Evolutionary conservation across 2,113 vertebrate species (phyloP).

Genomic region (Plotosus lineatus): DNA sequence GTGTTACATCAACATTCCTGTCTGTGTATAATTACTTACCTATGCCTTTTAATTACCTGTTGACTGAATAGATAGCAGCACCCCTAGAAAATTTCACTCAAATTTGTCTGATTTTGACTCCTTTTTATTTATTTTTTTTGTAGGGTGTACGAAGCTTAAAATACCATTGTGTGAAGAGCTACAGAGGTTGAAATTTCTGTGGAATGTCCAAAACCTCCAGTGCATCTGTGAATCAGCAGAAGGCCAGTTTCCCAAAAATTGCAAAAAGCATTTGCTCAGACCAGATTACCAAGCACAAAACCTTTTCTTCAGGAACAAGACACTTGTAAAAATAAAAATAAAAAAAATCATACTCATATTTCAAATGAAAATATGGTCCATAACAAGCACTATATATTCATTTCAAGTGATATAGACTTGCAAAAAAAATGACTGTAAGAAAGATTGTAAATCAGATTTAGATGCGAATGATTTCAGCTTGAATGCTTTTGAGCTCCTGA

Average conservation of each 20-base stretch:
- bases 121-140: conserved; percentile 43
- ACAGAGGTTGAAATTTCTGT: conserved; percentile 21
- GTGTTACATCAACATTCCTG: background rate
- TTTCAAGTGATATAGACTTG: conserved; percentile 36
- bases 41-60: background rate
- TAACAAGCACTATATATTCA: conserved; percentile 42
- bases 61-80: background rate
- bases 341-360: conserved; percentile 37
- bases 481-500: conserved; percentile 33
- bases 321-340: conserved; percentile 7
- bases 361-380: conserved; percentile 54
- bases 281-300: conserved; percentile 55
- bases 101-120: background rate
- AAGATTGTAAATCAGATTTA: conserved; percentile 46
- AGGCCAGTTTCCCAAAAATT: conserved; percentile 43
- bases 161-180: background rate
- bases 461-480: conserved; percentile 35
- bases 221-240: conserved; percentile 42
- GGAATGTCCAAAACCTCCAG: conserved; percentile 42
- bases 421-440: conserved; percentile 26
- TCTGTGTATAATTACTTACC: background rate
- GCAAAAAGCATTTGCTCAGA: conserved; percentile 37
- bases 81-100: background rate
- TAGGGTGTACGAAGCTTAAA: conserved; percentile 78
- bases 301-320: conserved; percentile 52